Base-by-base conservation (phyloP, 2,113 vertebrate species). In the Benitochromis conjunctus region DNA sequence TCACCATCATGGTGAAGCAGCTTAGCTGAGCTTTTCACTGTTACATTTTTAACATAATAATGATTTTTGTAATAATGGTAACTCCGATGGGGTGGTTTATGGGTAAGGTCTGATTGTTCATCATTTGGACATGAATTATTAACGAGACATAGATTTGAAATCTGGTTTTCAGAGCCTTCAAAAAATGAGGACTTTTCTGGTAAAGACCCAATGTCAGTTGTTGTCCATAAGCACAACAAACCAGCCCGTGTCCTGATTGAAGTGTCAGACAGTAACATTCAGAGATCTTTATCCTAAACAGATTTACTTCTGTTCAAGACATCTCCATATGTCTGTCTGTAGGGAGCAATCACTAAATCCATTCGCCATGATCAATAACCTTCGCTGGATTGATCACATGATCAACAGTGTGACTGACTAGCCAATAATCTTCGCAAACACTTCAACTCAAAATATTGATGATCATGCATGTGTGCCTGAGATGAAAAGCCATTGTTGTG, bases 371-470 rank as follows among this genome's bases (percentile, higher is more conserved):
- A 91, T 91, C 91, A 36, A 88, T 83, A 79, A 19, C 31, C 13
- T 48, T 64, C 26, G 71, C 36, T 24, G 21, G 10, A 87, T 89
- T 9, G 88, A 92, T 90, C 62, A 66, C 34, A 26, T 64, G 78
- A 84, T 41, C 36, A 77, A 84, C 77, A 77, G 16, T 2, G 16
- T 84, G 91, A 80, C 78, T 31, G 36, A 87, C 16, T 3, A 58
- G 85, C 77, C 85, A 82, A 78, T 86, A 85, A 84, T 78, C 46
- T 66, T 77, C 11, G 21, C 41, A 11, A 86, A 86, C 69, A 78
- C 48, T 18, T 80, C 80, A 64, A 83, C 81, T 84, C 55, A 31
- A 36, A 18, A 8, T 85, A 84, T 69, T 13, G 43, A 86, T 53
- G 85, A 43, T 58, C 76, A 80, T 82, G 74, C 55, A 69, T 60